Conservation (phyloP, 2,113 vertebrate species). For the Brachyhypopomus occidentalis region DNA sequence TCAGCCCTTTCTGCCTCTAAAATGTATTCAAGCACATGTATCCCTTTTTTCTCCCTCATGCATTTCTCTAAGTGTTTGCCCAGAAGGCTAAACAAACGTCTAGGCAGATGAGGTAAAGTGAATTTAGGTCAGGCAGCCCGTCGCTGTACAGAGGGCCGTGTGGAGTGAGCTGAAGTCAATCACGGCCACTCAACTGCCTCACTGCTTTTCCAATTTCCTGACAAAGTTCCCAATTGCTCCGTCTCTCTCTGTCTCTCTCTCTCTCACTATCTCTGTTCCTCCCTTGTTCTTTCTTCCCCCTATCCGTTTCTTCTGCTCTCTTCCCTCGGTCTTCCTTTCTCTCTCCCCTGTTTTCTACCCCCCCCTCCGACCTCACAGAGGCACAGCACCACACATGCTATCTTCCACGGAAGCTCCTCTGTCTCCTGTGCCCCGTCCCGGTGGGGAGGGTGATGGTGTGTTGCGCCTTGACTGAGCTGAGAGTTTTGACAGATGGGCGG, state of each 20-base stretch:
- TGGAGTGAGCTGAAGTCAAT: conserved; percentile 65
- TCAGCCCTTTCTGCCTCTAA: conserved; percentile 44
- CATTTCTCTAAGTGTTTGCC: conserved; percentile 81
- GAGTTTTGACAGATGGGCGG: neutral
- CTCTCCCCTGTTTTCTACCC: neutral
- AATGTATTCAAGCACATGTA: conserved; percentile 73
- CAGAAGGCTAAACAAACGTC: conserved; percentile 82
- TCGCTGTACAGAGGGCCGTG: conserved; percentile 69
- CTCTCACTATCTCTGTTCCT: too few relatives aligned
- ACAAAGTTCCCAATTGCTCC: conserved; percentile 47
- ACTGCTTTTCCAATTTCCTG: conserved; percentile 48
- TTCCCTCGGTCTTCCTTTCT: conserved; percentile 13
- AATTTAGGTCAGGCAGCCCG: conserved; percentile 78
- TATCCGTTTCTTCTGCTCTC: neutral
- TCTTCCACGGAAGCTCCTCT: neutral
- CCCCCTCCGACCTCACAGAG: neutral
- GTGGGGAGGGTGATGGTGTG: neutral
- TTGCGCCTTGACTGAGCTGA: neutral
- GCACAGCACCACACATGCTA: neutral
- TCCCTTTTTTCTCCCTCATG: conserved; percentile 64
- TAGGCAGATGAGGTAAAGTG: conserved; percentile 77
- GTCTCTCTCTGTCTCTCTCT: conserved; percentile 4
- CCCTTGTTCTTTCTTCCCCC: neutral
- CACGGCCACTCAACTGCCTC: conserved; percentile 51
- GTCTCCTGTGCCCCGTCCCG: neutral